phyloP scores from a whole-genome alignment of 2,113 vertebrate species.

The Gymnobelideus leadbeateri region DNA sequence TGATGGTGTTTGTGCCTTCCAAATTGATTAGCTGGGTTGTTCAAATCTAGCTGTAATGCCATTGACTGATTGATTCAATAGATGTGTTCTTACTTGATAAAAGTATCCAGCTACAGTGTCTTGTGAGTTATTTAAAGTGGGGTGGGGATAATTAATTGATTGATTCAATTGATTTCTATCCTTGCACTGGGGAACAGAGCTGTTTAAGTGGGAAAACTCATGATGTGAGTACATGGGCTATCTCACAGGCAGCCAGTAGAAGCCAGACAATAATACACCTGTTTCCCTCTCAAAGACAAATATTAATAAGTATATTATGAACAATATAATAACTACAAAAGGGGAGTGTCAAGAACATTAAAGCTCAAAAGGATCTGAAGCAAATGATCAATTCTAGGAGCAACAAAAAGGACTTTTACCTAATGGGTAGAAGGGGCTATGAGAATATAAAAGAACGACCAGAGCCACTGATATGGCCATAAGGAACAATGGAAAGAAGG shows the following conservation, averaged over 20 bases:
- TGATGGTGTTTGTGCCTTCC: not conserved
- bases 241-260: not conserved
- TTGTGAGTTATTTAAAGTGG: not conserved
- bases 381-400: not conserved
- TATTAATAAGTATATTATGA: not conserved
- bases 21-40: not conserved
- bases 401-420: not conserved
- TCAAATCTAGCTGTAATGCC: not conserved
- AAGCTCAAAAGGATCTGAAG: not conserved
- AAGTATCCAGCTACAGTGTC: not conserved
- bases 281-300: not conserved
- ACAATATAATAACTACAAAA: not conserved
- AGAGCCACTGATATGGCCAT: not conserved
- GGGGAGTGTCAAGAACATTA: not conserved
- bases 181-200: not conserved
- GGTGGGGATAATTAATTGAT: not conserved
- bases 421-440: not conserved
- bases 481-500: not conserved
- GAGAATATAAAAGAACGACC: not conserved
- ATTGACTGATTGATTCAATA: not conserved
- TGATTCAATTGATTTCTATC: not conserved
- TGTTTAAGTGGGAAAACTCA: not conserved
- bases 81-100: not conserved
- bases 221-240: not conserved
- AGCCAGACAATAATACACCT: not conserved